These are phyloP conservation scores for Danio aesculapii DNA, from an alignment of 2,797 vertebrate species.

Conservation along the genomic window DNA sequence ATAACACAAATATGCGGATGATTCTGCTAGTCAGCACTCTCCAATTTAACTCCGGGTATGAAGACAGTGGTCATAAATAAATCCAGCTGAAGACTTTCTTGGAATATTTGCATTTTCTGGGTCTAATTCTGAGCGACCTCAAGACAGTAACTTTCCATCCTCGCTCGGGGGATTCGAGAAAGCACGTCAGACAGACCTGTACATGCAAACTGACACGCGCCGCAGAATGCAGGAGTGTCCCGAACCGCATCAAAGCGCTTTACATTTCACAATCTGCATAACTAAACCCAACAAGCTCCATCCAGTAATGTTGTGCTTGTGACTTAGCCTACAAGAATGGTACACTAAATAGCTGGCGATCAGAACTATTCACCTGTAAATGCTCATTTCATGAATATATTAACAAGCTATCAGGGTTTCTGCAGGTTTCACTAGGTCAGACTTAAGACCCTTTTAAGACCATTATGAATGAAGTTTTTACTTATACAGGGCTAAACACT, in stretches of 20 bases:
- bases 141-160: slow-evolving; percentile 36
- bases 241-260: background rate
- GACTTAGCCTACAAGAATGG: too few species aligned
- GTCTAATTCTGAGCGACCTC: slow-evolving; percentile 65
- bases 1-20: background rate
- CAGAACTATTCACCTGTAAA: background rate
- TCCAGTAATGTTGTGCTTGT: too few species aligned
- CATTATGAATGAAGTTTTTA: too few species aligned
- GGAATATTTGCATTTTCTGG: slow-evolving; percentile 68
- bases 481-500: too few species aligned
- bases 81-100: slow-evolving; percentile 59
- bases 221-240: background rate
- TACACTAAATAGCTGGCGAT: background rate
- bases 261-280: background rate
- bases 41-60: slow-evolving; percentile 41
- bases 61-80: slow-evolving; percentile 63
- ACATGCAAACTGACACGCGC: background rate
- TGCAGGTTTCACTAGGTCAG: too few species aligned
- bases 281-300: background rate
- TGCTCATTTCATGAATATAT: background rate
- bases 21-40: background rate
- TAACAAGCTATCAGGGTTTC: background rate
- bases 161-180: background rate
- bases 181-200: background rate
- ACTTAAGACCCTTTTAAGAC: too few species aligned